Evolutionary conservation across 2,113 vertebrate genomes (phyloP).

Genomic region (Psettodes erumei): DNA sequence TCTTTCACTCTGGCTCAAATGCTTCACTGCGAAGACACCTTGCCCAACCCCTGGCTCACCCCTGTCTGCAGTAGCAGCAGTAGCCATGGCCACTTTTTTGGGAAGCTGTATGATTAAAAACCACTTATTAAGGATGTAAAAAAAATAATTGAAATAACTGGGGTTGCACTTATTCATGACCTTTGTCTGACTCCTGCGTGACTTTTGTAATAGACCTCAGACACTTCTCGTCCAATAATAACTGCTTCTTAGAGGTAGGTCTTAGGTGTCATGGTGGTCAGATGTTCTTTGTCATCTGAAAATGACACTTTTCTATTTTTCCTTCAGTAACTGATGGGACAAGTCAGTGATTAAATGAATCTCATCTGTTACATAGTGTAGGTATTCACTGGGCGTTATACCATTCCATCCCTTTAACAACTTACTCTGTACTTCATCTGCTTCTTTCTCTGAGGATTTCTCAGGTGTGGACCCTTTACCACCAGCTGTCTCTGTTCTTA

Average conservation of each 20-base stretch:
- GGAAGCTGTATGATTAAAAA: neutral
- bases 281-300: neutral
- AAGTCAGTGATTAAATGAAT: neutral
- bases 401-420: neutral
- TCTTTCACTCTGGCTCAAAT: conserved; percentile 10
- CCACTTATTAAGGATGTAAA: conserved; percentile 1
- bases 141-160: neutral
- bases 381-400: neutral
- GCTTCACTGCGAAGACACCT: neutral
- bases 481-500: conserved; percentile 23
- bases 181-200: neutral
- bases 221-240: neutral
- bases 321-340: too few relatives aligned
- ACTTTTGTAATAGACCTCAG: neutral
- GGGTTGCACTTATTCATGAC: neutral
- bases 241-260: neutral
- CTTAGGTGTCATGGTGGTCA: neutral
- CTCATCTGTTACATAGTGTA: neutral
- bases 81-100: neutral
- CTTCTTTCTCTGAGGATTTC: conserved; percentile 37
- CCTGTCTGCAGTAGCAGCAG: neutral
- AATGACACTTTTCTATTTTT: neutral
- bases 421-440: conserved; percentile 16
- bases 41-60: neutral
- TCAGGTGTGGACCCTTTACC: conserved; percentile 24